phyloP scores from a whole-genome alignment of 2,888 invertebrate genomes.

The Hypsopygia costalis region DNA sequence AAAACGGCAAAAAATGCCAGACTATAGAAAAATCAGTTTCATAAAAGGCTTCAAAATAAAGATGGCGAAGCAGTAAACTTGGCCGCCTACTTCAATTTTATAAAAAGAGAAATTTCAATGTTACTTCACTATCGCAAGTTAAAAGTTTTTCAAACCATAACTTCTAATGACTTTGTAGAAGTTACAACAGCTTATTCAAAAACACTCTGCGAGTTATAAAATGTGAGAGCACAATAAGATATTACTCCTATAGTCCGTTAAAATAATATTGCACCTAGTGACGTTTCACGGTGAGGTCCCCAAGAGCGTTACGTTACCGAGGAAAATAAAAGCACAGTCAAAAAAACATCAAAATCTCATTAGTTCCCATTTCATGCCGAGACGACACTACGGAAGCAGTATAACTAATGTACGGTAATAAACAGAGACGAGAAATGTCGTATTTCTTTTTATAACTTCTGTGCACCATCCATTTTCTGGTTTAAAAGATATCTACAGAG shows the following conservation, averaged over 20 bases:
- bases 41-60: background rate
- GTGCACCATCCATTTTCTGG: slow-evolving; percentile 68
- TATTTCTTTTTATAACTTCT: slow-evolving; percentile 78
- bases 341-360: slow-evolving; percentile 81
- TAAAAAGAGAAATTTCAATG: background rate
- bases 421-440: slow-evolving; percentile 75
- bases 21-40: too few species aligned
- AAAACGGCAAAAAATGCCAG: too few species aligned
- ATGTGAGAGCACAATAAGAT: slow-evolving; percentile 10
- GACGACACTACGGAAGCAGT: slow-evolving; percentile 79
- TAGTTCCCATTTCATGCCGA: slow-evolving; percentile 79
- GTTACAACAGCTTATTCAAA: slow-evolving; percentile 8
- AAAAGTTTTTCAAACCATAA: slow-evolving; percentile 1
- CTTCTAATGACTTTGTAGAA: slow-evolving; percentile 7
- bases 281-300: slow-evolving; percentile 41
- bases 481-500: slow-evolving; percentile 64
- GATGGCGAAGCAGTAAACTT: background rate
- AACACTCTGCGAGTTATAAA: slow-evolving; percentile 3
- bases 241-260: slow-evolving; percentile 20
- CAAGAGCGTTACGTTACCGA: slow-evolving; percentile 53
- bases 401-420: slow-evolving; percentile 80
- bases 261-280: slow-evolving; percentile 36
- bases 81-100: background rate
- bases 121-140: background rate
- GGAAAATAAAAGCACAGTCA: slow-evolving; percentile 78